Evolutionary conservation across 2,113 vertebrate species (phyloP).

Genomic region (Lates calcarifer): DNA sequence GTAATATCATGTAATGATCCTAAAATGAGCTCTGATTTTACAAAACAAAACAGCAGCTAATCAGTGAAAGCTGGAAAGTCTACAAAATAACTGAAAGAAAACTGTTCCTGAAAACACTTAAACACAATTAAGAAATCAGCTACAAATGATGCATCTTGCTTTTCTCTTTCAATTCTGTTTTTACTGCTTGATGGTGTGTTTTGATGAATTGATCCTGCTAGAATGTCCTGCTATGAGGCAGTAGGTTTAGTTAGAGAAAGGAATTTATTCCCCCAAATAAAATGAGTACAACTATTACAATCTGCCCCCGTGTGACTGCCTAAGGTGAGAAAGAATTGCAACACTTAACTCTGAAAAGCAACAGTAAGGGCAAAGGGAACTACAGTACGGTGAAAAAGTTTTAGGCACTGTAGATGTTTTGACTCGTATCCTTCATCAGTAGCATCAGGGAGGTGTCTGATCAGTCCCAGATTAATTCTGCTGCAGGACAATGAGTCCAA

Average conservation of each 20-base stretch:
- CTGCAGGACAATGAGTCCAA: too few relatives aligned
- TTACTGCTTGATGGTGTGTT: not conserved
- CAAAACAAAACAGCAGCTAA: slow-evolving; percentile 48
- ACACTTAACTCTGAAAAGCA: too few relatives aligned
- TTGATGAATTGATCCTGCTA: not conserved
- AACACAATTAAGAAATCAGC: slow-evolving; percentile 18
- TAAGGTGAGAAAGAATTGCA: too few relatives aligned
- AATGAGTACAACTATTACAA: too few relatives aligned
- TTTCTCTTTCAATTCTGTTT: not conserved
- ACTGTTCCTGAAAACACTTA: slow-evolving; percentile 21
- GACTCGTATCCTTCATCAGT: too few relatives aligned
- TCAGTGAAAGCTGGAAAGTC: slow-evolving; percentile 42
- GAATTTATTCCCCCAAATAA: not conserved
- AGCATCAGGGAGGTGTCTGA: too few relatives aligned
- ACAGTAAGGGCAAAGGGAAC: too few relatives aligned
- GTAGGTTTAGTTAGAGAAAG: not conserved
- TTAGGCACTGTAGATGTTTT: too few relatives aligned
- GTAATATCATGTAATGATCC: slow-evolving; percentile 49
- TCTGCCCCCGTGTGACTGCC: too few relatives aligned
- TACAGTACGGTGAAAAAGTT: too few relatives aligned
- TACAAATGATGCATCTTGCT: slow-evolving; percentile 22
- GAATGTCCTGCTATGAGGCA: not conserved
- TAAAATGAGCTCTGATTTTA: slow-evolving; percentile 41
- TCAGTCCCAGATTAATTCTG: too few relatives aligned
- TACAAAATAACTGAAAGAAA: slow-evolving; percentile 38